Conservation (phyloP, 2,113 vertebrate genomes). For the human region DNA sequence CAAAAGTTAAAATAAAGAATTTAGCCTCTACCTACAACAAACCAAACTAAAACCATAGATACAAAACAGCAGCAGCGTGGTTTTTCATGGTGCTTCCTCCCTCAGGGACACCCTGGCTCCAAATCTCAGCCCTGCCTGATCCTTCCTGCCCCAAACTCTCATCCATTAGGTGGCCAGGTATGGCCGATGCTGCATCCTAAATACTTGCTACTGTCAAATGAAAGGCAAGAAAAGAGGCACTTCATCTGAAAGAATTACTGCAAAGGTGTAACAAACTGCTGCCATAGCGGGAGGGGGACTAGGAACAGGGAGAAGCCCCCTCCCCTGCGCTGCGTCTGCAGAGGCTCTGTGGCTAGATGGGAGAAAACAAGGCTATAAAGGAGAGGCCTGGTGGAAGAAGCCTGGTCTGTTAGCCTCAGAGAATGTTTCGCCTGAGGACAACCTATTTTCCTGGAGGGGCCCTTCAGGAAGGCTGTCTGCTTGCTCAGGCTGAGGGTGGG, state of each 20-base stretch:
- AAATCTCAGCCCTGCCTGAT: background rate
- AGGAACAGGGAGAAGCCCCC: too few species aligned
- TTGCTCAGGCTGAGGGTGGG: background rate
- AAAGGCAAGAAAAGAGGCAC: background rate
- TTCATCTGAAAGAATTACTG: background rate
- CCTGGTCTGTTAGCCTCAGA: too few species aligned
- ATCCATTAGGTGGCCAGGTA: background rate
- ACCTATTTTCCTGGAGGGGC: background rate
- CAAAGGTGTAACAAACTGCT: background rate
- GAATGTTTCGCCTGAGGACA: background rate
- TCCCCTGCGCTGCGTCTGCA: too few species aligned
- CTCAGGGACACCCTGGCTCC: background rate
- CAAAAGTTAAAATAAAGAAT: background rate
- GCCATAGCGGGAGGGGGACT: accelerated
- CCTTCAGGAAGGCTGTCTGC: background rate
- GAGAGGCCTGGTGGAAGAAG: background rate
- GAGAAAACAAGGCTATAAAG: background rate
- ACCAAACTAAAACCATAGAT: background rate
- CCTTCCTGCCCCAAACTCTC: background rate
- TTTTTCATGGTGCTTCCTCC: background rate
- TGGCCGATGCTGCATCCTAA: background rate
- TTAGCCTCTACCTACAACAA: background rate
- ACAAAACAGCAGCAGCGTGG: background rate
- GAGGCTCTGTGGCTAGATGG: background rate
- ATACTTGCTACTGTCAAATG: background rate